phyloP scores from a whole-genome alignment of 2,797 vertebrate genomes.

The Limosa lapponica region DNA sequence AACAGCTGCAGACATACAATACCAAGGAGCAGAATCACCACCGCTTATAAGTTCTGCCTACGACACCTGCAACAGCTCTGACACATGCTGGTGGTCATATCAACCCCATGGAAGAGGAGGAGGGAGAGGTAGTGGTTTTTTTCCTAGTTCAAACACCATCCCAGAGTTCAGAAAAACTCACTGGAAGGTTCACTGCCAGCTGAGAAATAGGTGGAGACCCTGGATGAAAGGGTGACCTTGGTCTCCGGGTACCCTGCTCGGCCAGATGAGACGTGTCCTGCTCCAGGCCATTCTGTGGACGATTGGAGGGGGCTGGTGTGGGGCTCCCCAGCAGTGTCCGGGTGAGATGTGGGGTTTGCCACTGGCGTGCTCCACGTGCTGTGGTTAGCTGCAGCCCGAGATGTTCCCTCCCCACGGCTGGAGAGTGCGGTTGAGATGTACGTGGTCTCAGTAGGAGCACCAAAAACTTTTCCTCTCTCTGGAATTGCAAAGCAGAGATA shows the following conservation, averaged over 20 bases:
- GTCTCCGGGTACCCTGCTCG: not conserved
- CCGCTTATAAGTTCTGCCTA: not conserved
- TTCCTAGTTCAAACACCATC: not conserved
- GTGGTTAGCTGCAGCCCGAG: not conserved
- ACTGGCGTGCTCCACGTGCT: not conserved
- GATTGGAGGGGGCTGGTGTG: accelerated
- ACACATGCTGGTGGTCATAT: not conserved
- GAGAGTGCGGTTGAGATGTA: not conserved
- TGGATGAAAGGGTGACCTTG: conserved; percentile 12
- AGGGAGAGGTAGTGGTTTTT: not conserved
- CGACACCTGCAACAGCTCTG: not conserved
- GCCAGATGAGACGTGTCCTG: not conserved
- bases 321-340: not conserved
- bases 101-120: not conserved
- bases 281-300: not conserved
- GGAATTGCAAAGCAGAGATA: not conserved
- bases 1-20: not conserved
- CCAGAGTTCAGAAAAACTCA: conserved; percentile 56
- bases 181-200: conserved; percentile 1
- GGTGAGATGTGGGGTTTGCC: not conserved
- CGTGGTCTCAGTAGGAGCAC: not conserved
- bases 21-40: not conserved
- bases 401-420: not conserved
- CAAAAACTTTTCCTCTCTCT: not conserved
- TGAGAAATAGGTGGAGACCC: not conserved